Percentiles rank a stretch among this genome's conserved stretches.
Conservation (phyloP, 2,888 invertebrate species). For the Pseudococcus viburni region DNA sequence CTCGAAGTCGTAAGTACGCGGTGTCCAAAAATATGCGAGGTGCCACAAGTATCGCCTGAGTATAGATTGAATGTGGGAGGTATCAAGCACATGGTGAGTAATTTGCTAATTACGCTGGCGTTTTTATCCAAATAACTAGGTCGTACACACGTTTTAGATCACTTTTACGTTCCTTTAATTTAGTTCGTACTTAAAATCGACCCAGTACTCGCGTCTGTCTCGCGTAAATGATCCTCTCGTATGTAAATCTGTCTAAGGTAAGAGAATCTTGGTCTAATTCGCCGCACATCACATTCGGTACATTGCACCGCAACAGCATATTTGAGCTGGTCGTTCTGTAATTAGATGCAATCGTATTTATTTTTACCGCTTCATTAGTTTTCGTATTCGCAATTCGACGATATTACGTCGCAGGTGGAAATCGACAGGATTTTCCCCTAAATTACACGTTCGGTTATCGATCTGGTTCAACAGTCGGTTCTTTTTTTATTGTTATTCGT, state of each 20-base stretch:
- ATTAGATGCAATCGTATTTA: neutral
- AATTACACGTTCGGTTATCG: neutral
- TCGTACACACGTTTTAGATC: slow-evolving; percentile 47
- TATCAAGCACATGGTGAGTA: slow-evolving; percentile 41
- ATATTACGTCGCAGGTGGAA: neutral
- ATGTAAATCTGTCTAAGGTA: neutral
- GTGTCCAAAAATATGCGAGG: slow-evolving; percentile 12
- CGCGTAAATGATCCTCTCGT: neutral
- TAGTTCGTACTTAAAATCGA: neutral
- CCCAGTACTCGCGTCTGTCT: neutral
- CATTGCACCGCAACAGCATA: neutral
- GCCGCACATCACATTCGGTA: too few relatives aligned
- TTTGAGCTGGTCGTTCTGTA: neutral
- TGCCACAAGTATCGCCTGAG: neutral
- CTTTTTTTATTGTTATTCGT: neutral
- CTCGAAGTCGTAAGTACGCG: neutral
- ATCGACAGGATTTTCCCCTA: neutral
- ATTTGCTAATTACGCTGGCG: slow-evolving; percentile 42
- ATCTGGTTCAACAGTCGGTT: neutral
- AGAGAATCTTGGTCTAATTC: neutral
- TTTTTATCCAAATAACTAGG: slow-evolving; percentile 38
- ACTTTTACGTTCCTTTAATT: slow-evolving; percentile 39
- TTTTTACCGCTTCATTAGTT: neutral
- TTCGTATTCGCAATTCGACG: neutral
- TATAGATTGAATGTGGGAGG: slow-evolving; percentile 46